Evolutionary conservation across 2,113 vertebrate species (phyloP).

Genomic region (Phylloscopus whistleri): DNA sequence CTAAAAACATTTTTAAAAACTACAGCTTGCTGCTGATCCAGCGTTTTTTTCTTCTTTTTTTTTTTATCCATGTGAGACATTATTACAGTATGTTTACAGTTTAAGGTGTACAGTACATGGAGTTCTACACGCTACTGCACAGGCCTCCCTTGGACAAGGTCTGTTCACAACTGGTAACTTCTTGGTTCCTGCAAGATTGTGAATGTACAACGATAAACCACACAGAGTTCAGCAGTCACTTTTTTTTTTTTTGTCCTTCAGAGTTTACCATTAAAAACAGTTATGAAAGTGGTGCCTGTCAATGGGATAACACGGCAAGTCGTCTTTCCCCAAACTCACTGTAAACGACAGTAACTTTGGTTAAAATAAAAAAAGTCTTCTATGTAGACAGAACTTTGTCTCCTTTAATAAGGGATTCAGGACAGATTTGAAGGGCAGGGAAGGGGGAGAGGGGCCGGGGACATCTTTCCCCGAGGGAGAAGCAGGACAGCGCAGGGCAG

Average conservation of each 20-base stretch:
- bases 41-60: conserved; percentile 68
- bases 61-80: conserved; percentile 88
- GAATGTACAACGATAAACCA: conserved; percentile 91
- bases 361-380: conserved; percentile 95
- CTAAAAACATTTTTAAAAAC: conserved; percentile 99
- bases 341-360: conserved; percentile 99
- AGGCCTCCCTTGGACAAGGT: conserved; percentile 88
- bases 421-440: conserved; percentile 68
- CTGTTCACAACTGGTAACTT: conserved; percentile 87
- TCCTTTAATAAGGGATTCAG: conserved; percentile 83
- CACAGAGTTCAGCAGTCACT: conserved; percentile 89
- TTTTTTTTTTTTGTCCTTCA: conserved; percentile 73
- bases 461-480: conserved; percentile 81
- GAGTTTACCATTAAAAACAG: conserved; percentile 83
- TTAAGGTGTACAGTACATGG: conserved; percentile 94
- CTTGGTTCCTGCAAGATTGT: conserved; percentile 85
- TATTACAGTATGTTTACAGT: conserved; percentile 98
- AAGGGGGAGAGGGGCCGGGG: conserved; percentile 57
- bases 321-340: conserved; percentile 95
- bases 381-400: conserved; percentile 88
- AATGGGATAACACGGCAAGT: conserved; percentile 84
- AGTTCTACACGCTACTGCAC: conserved; percentile 98
- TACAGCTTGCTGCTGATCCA: conserved; percentile 95
- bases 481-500: conserved; percentile 87
- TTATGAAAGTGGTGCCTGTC: conserved; percentile 79